Evolutionary conservation across 2,797 vertebrate genomes (phyloP), one percentile per base, ranked within the genome.

Genomic region (Hippoglossus hippoglossus): DNA sequence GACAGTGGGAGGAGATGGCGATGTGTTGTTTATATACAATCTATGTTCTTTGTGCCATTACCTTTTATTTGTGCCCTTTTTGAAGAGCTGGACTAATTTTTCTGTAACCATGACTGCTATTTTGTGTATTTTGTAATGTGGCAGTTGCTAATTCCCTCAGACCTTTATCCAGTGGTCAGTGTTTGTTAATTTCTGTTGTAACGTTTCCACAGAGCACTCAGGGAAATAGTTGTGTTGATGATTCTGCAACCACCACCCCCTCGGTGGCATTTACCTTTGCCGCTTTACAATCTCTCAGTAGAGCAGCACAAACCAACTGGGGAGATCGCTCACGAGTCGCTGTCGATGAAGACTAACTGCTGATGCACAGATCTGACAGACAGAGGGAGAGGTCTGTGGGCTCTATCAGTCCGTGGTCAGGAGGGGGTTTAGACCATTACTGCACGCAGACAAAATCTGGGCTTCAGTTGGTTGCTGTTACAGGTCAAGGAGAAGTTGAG

Each of bases 341-440:
- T 41, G 39, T 41, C 2, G 12, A 15, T 41, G 39, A 41, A 15
- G 39, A 15, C 39, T 31, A 7, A 31, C 28, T 7, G 28, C 28
- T 31, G 28, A 31, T 31, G 28, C 28, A 31, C 28, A 31, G 28
- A 8, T 31, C 61, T 26, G 51, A 71, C 31, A 22, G 55, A 60
- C 54, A 18, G 41, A 51, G 44, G 9, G 8, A 24, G 49, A 69
- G 41, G 41, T 58, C 63, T 31, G 8, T 55, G 9, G 25, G 51
- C 9, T 41, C 39, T 1, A 25, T 16, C 53, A 34, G 57, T 62
- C 10, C 36, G 1, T 58, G 1, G 63, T 75, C 54, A 65, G 39
- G 71, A 24, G 31, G 60, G 46, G 56, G 53, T 53, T 68, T 59
- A 24, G 68, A 61, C 44, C 68, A 50, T 58, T 13, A 59, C 56